Conservation (phyloP, 2,888 invertebrate genomes). For the Andrena haemorrhoa region DNA sequence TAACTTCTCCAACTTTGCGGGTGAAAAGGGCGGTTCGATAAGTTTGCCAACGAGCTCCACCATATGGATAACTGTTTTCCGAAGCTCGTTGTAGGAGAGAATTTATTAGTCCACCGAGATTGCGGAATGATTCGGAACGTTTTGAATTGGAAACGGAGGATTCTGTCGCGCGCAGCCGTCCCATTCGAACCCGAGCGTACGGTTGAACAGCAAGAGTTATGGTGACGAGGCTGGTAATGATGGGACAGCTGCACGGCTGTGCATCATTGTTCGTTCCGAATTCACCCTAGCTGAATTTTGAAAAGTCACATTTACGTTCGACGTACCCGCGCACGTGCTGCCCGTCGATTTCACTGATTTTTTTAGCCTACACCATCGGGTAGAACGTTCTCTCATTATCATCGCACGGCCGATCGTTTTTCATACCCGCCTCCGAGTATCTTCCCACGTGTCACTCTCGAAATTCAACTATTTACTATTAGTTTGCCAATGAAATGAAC, state of each 20-base stretch:
- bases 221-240: slow-evolving; percentile 74
- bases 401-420: slow-evolving; percentile 43
- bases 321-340: slow-evolving; percentile 64
- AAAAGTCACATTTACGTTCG: slow-evolving; percentile 78
- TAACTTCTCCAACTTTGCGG: not conserved
- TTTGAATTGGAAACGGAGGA: slow-evolving; percentile 38
- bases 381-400: slow-evolving; percentile 43
- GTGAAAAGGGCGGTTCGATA: not conserved
- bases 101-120: slow-evolving; percentile 7
- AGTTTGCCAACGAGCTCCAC: not conserved
- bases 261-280: slow-evolving; percentile 77
- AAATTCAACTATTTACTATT: not conserved
- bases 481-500: not conserved
- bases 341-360: slow-evolving; percentile 47
- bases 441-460: not conserved
- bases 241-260: slow-evolving; percentile 76
- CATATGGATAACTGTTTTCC: not conserved
- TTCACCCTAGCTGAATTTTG: slow-evolving; percentile 81
- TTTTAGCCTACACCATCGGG: slow-evolving; percentile 24
- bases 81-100: not conserved
- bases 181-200: slow-evolving; percentile 1
- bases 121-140: slow-evolving; percentile 10
- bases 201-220: slow-evolving; percentile 66
- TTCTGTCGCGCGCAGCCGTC: slow-evolving; percentile 13
- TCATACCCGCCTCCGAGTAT: not conserved